Evolutionary conservation across 2,113 vertebrate genomes (phyloP).

Genomic region (Silurus meridionalis): DNA sequence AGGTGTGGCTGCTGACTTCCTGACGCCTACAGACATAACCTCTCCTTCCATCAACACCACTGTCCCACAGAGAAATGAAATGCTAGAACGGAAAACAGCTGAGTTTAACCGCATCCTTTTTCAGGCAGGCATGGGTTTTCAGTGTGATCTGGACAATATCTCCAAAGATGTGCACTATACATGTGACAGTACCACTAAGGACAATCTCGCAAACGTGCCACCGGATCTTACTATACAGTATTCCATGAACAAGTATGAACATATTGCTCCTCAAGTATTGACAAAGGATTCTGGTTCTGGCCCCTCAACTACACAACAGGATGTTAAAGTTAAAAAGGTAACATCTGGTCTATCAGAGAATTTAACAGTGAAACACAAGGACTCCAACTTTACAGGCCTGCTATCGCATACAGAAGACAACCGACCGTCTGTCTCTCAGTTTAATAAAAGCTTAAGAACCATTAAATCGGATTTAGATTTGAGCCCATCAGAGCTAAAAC

Average conservation of each 20-base stretch:
- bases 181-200: conserved; percentile 13
- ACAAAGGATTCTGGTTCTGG: conserved; percentile 41
- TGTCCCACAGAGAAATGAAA: conserved; percentile 76
- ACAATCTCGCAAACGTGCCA: background rate
- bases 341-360: conserved; percentile 17
- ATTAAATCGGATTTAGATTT: conserved; percentile 28
- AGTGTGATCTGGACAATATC: conserved; percentile 53
- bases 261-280: conserved; percentile 15
- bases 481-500: conserved; percentile 45
- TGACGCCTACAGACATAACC: conserved; percentile 56
- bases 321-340: conserved; percentile 51
- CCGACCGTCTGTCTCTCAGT: conserved; percentile 52
- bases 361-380: conserved; percentile 3
- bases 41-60: conserved; percentile 53
- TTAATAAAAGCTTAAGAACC: conserved; percentile 42
- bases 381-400: conserved; percentile 36
- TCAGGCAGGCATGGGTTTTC: conserved; percentile 79
- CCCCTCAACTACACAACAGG: conserved; percentile 49
- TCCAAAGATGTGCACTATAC: conserved; percentile 13
- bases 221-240: conserved; percentile 25
- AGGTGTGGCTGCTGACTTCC: conserved; percentile 45
- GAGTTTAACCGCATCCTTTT: conserved; percentile 93
- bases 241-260: conserved; percentile 7
- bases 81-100: conserved; percentile 85
- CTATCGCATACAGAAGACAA: conserved; percentile 52